Conservation (phyloP, 2,888 invertebrate species). For the Ptilodon capucinus region DNA sequence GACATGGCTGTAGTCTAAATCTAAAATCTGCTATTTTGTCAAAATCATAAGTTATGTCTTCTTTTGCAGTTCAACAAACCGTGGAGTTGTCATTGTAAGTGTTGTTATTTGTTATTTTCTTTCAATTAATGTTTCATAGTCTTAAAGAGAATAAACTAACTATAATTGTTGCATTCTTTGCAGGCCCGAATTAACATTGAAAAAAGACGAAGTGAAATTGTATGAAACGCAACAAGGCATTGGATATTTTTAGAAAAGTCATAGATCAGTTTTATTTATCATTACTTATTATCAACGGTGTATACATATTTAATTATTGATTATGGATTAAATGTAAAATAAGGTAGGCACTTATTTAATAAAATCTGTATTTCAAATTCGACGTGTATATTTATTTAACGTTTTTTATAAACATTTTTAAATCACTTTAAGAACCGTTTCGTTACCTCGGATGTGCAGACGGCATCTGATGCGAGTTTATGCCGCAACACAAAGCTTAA, state of each 20-base stretch:
- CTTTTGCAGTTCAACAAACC: conserved; percentile 66
- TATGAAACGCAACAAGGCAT: conserved; percentile 64
- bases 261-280: background rate
- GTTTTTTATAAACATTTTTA: background rate
- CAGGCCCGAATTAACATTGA: conserved; percentile 67
- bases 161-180: conserved; percentile 25
- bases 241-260: conserved; percentile 53
- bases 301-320: background rate
- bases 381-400: background rate
- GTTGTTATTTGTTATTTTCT: conserved; percentile 5
- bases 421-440: too few species aligned
- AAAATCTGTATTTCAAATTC: background rate
- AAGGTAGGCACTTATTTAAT: background rate
- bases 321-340: background rate
- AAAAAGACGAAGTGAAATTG: conserved; percentile 71
- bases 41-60: conserved; percentile 1
- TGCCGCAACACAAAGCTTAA: too few species aligned
- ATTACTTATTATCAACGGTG: background rate
- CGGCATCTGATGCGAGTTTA: too few species aligned
- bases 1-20: too few species aligned
- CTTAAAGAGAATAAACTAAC: background rate
- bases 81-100: conserved; percentile 73
- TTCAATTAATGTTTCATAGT: background rate
- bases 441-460: too few species aligned
- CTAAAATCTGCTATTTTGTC: background rate